phyloP scores from a whole-genome alignment of 2,113 vertebrate genomes.

The Urocolius indicus region DNA sequence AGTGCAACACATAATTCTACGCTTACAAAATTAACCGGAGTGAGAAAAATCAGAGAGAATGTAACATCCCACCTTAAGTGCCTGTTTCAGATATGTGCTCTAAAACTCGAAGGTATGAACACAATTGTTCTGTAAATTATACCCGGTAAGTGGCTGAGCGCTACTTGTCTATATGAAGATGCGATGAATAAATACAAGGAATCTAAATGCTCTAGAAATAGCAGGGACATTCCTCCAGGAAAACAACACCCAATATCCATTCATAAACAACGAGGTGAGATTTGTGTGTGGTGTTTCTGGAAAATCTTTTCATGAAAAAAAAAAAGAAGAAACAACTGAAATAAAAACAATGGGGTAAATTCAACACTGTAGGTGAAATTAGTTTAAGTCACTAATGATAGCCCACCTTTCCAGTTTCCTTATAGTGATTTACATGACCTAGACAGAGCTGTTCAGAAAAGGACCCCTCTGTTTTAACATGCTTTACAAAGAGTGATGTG shows the following conservation, averaged over 20 bases:
- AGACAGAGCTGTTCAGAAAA: neutral
- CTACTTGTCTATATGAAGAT: neutral
- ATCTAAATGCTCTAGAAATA: neutral
- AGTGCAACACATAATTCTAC: neutral
- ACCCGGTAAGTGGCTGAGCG: neutral
- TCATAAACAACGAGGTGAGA: neutral
- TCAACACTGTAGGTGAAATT: neutral
- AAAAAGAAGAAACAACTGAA: neutral
- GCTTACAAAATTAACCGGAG: neutral
- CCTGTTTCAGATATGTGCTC: neutral
- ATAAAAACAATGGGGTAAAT: neutral
- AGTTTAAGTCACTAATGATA: neutral
- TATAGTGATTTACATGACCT: neutral
- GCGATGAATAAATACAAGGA: neutral
- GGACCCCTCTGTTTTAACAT: neutral
- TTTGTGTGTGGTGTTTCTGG: neutral
- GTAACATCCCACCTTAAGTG: neutral
- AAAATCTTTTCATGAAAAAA: neutral
- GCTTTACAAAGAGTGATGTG: neutral
- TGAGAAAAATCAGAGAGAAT: neutral
- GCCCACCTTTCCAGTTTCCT: neutral
- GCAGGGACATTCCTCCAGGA: neutral
- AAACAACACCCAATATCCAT: neutral
- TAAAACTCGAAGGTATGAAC: neutral
- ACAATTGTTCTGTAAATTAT: neutral